Percentiles rank a stretch among this genome's conserved stretches.
phyloP scores from a whole-genome alignment of 2,888 invertebrate genomes.

The Idaea biselata region DNA sequence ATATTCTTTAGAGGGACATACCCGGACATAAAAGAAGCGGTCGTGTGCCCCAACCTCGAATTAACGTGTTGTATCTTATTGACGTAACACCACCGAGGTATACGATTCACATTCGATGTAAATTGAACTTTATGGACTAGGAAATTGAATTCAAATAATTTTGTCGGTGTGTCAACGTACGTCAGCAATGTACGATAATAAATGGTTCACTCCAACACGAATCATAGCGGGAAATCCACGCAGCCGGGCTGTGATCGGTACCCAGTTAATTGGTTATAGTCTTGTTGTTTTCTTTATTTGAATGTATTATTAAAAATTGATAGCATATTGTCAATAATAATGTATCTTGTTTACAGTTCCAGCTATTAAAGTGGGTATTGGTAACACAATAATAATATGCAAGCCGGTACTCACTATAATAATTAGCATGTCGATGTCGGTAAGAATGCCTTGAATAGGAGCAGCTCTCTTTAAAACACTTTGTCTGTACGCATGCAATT shows the following conservation, averaged over 20 bases:
- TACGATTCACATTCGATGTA: slow-evolving; percentile 46
- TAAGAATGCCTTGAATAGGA: background rate
- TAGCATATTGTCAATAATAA: slow-evolving; percentile 42
- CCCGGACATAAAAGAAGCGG: slow-evolving; percentile 72
- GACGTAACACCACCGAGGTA: slow-evolving; percentile 75
- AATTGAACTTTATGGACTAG: slow-evolving; percentile 58
- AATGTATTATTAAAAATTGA: slow-evolving; percentile 30
- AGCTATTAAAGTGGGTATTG: slow-evolving; percentile 27
- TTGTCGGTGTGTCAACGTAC: slow-evolving; percentile 48
- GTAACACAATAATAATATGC: background rate
- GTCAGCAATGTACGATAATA: slow-evolving; percentile 73
- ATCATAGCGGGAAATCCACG: slow-evolving; percentile 78
- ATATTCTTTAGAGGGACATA: slow-evolving; percentile 58
- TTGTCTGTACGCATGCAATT: background rate
- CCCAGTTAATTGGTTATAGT: slow-evolving; percentile 65
- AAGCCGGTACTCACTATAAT: background rate
- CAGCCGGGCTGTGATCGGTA: slow-evolving; percentile 72
- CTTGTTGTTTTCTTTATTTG: slow-evolving; percentile 58
- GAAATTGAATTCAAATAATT: slow-evolving; percentile 47
- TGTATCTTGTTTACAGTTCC: slow-evolving; percentile 49
- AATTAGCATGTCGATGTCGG: background rate
- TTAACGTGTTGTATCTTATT: slow-evolving; percentile 75
- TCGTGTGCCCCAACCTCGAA: slow-evolving; percentile 68
- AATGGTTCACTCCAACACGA: slow-evolving; percentile 75
- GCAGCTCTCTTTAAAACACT: background rate